Base-by-base conservation (phyloP, 2,888 invertebrate species). In the Hemistola chrysoprasaria region DNA sequence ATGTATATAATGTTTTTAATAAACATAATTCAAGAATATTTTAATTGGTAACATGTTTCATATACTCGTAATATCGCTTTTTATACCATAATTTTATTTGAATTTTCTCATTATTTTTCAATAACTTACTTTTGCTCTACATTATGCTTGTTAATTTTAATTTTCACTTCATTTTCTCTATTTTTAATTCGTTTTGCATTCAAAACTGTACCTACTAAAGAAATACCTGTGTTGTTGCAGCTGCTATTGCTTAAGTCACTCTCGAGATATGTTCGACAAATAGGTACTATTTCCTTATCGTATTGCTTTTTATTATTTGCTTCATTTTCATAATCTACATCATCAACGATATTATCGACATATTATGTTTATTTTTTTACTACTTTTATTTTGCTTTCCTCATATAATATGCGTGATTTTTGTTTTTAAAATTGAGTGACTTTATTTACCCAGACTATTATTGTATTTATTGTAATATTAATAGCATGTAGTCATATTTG, bases 221-320 rank as follows among this genome's bases (percentile, higher is more conserved):
- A 29, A 50, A 50, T 47, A 46, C 62, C 67, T 72, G 29, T 34
- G 62, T 86, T 85, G 61, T 88, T 88, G 66, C 88, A 88, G 88
- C 87, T 88, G 88, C 87, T 88, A 87, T 88, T 88, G 88, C 68
- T 84, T 88, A 85, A 88, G 85, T 83, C 88, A 88, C 85, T 79
- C 85, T 64, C 78, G 78, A 82, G 86, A 86, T 77, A 81, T 74
- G 58, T 76, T 72, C 85, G 63, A 65, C 72, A 80, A 87, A 85
- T 88, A 88, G 88, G 88, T 88, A 88, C 83, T 64, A 59, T 56
- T 65, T 80, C 35, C 76, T 65, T 72, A 80, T 68, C 67, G 64
- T 80, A 75, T 65, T 65, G 82, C 83, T 85, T 84, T 43, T 62
- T 77, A 56, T 63, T 68, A 10, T 51, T 80, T 78, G 78, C 77